Percentiles rank a stretch among this genome's conserved stretches.
These are phyloP conservation scores for Spatula versicolor DNA, from an alignment of 2,797 vertebrate species.

Conservation along the genomic window DNA sequence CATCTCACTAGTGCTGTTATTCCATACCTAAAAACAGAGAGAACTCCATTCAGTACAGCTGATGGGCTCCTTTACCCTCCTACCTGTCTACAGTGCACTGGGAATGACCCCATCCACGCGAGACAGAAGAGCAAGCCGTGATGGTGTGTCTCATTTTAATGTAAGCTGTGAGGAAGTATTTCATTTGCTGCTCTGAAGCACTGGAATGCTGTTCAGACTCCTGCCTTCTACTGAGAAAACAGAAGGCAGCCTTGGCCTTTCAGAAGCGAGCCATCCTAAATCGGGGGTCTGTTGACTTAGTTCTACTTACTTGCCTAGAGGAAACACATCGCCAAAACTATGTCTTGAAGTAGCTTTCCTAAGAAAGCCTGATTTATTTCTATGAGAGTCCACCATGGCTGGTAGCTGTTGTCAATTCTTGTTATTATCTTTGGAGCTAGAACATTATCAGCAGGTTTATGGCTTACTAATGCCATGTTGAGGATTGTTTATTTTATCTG, in stretches of 20 bases:
- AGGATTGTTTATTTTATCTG: constrained; percentile 42
- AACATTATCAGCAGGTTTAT: not conserved
- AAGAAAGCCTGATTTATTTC: constrained; percentile 10
- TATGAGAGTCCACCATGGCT: not conserved
- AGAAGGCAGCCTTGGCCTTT: not conserved
- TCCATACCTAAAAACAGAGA: not conserved
- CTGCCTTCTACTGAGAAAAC: not conserved
- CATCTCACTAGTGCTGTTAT: not conserved
- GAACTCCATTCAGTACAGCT: not conserved
- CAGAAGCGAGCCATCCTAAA: not conserved
- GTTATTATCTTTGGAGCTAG: constrained; percentile 1
- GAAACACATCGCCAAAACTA: not conserved
- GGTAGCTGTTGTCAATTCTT: not conserved
- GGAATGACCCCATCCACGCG: not conserved
- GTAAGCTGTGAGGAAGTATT: not conserved
- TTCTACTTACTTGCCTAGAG: not conserved
- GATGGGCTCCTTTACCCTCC: not conserved
- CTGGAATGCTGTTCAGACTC: not conserved
- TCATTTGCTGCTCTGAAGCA: not conserved
- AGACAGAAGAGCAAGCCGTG: not conserved
- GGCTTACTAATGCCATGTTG: not conserved
- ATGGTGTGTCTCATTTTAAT: not conserved
- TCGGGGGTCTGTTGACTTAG: not conserved
- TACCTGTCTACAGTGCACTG: not conserved
- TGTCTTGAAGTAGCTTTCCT: not conserved